Evolutionary conservation across 1,140 invertebrate species (phyloP), one percentile per base, ranked within the genome.

Genomic region (Calliopsis andreniformis): DNA sequence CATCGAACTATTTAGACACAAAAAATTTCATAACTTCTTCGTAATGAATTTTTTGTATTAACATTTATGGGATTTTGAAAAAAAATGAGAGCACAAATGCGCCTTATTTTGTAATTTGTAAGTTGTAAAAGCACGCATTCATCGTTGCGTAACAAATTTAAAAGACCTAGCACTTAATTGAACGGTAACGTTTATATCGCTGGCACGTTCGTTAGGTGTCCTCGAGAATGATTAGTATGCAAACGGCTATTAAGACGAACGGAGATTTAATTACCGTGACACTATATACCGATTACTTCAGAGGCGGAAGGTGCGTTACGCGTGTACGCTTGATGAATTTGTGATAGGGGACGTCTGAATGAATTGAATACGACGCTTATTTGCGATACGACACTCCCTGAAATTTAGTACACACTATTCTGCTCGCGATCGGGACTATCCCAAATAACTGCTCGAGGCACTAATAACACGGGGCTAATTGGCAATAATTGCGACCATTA

Each of bases 251-350:
- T 67, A 28, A 70, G 73, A 28, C 55, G 45, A 45, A 45, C 45
- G 73, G 23, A 35, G 61, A 83, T 78, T 73, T 78, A 82, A 83
- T 82, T 83, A 73, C 71, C 64, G 20, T 58, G 53, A 59, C 55
- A 78, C 80, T 81, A n/a, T n/a, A n/a, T n/a, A 78, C 49, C 69
- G 47, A 51, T 51, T 62, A 62, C 66, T 28, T 14, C 30, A 18
- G 12, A 30, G 43, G 49, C 45, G 51, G 20, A 39, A 64, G 35
- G 3, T 42, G 23, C 23, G 47, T 66, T 58, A 39, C 35, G 39
- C 25, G 20, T 14, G 64, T 42, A 49, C 72, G 80, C n/a, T 49
- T 35, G 25, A 47, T 55, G 66, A 80, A 80, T 82, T 30, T 25
- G 14, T 61, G 43, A 70, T 68, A 30, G n/a, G 49, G 45, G 49